Conservation (phyloP, 2,888 invertebrate species). For the Laothoe populi region DNA sequence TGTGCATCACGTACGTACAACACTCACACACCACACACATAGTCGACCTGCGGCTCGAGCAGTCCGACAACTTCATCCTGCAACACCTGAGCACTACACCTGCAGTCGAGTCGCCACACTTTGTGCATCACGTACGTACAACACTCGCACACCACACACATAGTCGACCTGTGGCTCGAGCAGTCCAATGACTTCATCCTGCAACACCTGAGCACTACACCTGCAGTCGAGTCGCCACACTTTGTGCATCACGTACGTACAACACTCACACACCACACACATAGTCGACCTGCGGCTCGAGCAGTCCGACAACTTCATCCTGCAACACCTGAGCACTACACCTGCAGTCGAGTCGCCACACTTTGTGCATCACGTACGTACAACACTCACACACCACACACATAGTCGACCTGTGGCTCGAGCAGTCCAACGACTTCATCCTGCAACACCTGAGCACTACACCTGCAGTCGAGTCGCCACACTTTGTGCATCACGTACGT, state of each 20-base stretch:
- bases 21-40: slow-evolving; percentile 55
- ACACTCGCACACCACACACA: slow-evolving; percentile 49
- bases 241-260: slow-evolving; percentile 92
- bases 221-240: slow-evolving; percentile 96
- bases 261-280: too few species aligned
- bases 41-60: slow-evolving; percentile 95
- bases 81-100: slow-evolving; percentile 97
- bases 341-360: slow-evolving; percentile 95
- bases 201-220: too few species aligned
- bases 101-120: slow-evolving; percentile 96
- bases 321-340: too few species aligned
- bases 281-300: too few species aligned
- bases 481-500: slow-evolving; percentile 93
- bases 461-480: slow-evolving; percentile 94
- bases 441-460: too few species aligned
- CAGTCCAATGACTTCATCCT: too few species aligned
- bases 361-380: slow-evolving; percentile 92
- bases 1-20: slow-evolving; percentile 90
- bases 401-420: too few species aligned
- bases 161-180: slow-evolving; percentile 39
- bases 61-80: slow-evolving; percentile 96
- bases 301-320: too few species aligned
- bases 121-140: slow-evolving; percentile 91
- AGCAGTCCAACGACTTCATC: too few species aligned
- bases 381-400: too few species aligned